A percentile compares a stretch with the other conserved stretches of the same genome.
phyloP scores from a whole-genome alignment of 2,888 invertebrate species.

The Bimastos eiseni region DNA sequence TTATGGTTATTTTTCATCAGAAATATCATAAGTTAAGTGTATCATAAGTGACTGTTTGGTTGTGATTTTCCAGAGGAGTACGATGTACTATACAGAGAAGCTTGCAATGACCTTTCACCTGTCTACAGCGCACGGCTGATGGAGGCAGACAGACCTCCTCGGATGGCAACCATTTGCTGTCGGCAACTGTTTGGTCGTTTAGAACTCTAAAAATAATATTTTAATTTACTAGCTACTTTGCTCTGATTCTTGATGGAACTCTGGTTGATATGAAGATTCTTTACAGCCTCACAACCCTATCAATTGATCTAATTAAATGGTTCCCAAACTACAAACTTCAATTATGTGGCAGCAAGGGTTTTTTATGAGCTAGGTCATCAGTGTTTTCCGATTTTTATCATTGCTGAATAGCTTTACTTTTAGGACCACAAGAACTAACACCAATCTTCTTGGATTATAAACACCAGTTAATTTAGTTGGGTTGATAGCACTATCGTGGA shows the following conservation, averaged over 20 bases:
- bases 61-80: not conserved
- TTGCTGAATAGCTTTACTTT: too few relatives aligned
- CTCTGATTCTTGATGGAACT: not conserved
- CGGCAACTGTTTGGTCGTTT: not conserved
- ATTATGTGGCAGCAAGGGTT: not conserved
- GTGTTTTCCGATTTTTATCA: too few relatives aligned
- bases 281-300: not conserved
- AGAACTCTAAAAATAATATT: not conserved
- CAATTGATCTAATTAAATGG: not conserved
- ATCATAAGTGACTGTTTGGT: not conserved
- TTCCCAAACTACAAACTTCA: not conserved
- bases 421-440: not conserved
- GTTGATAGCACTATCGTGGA: not conserved
- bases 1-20: not conserved
- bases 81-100: not conserved
- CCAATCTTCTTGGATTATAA: not conserved
- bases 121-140: conserved; percentile 1
- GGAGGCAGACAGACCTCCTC: conserved; percentile 15
- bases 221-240: not conserved
- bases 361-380: not conserved
- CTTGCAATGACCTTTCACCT: conserved; percentile 19
- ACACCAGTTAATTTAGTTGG: not conserved
- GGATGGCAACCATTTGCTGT: conserved; percentile 1
- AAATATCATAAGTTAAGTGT: not conserved
- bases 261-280: not conserved